A percentile compares a stretch with the other conserved stretches of the same genome.
These are phyloP conservation scores for Lutra lutra DNA, from an alignment of 2,797 vertebrate genomes.

Conservation along the genomic window DNA sequence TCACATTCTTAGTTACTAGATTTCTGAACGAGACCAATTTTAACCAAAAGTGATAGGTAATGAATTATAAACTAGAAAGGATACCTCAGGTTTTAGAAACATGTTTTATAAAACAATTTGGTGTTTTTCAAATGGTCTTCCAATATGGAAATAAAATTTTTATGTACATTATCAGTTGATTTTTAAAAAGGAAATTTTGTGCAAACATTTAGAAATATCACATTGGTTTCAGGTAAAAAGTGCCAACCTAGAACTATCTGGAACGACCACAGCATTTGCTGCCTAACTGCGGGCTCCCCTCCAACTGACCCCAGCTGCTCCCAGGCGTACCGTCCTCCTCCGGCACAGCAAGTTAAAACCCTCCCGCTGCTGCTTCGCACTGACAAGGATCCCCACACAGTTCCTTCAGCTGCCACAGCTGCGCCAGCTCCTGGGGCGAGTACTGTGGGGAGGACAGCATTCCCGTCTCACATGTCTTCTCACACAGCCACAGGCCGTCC, in stretches of 20 bases:
- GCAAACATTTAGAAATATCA: neutral
- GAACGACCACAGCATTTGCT: accelerated
- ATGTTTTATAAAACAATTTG: slow-evolving; percentile 60
- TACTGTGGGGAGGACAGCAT: slow-evolving; percentile 98
- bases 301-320: neutral
- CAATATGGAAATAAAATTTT: slow-evolving; percentile 37
- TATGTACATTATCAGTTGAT: slow-evolving; percentile 2
- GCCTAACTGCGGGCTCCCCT: neutral
- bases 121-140: slow-evolving; percentile 57
- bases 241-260: neutral
- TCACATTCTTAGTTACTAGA: neutral
- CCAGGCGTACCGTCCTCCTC: neutral
- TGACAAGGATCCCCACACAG: slow-evolving; percentile 94
- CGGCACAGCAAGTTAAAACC: neutral
- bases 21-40: slow-evolving; percentile 58
- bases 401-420: slow-evolving; percentile 92
- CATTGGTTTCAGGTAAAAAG: neutral
- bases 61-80: slow-evolving; percentile 18
- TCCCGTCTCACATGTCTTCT: slow-evolving; percentile 94
- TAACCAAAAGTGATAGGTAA: slow-evolving; percentile 41
- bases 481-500: slow-evolving; percentile 96
- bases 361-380: slow-evolving; percentile 86
- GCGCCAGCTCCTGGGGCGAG: slow-evolving; percentile 90
- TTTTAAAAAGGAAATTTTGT: slow-evolving; percentile 52
- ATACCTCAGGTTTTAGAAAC: slow-evolving; percentile 33